Conservation (phyloP, 2,797 vertebrate genomes). For the Falco columbarius region DNA sequence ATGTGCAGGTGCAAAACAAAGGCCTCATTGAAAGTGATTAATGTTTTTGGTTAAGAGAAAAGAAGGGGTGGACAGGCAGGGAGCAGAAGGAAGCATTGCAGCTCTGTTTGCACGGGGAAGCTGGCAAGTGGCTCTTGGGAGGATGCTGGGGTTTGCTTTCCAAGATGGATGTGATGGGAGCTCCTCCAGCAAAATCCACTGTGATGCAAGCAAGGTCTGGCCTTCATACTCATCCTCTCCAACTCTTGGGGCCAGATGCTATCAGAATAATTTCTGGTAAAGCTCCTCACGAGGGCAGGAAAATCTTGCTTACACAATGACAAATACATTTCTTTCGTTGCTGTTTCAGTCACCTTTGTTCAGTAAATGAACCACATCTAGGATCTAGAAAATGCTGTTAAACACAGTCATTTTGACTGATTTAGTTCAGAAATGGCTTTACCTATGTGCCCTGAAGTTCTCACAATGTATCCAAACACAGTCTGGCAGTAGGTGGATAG, state of each 20-base stretch:
- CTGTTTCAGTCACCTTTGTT: not conserved
- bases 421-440: not conserved
- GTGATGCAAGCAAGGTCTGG: not conserved
- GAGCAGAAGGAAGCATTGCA: slow-evolving; percentile 2
- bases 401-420: not conserved
- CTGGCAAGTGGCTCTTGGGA: rapidly evolving
- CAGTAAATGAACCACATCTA: not conserved
- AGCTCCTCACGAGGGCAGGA: not conserved
- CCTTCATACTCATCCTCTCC: not conserved
- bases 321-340: not conserved
- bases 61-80: not conserved
- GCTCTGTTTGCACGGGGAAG: not conserved
- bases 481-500: not conserved
- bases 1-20: not conserved
- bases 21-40: not conserved
- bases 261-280: not conserved
- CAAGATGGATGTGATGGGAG: not conserved
- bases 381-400: not conserved
- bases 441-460: not conserved
- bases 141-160: not conserved
- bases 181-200: not conserved
- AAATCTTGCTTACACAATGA: not conserved
- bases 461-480: not conserved
- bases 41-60: not conserved
- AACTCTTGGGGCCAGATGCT: not conserved